phyloP scores from a whole-genome alignment of 2,113 vertebrate genomes.

The Cyprinus carpio region DNA sequence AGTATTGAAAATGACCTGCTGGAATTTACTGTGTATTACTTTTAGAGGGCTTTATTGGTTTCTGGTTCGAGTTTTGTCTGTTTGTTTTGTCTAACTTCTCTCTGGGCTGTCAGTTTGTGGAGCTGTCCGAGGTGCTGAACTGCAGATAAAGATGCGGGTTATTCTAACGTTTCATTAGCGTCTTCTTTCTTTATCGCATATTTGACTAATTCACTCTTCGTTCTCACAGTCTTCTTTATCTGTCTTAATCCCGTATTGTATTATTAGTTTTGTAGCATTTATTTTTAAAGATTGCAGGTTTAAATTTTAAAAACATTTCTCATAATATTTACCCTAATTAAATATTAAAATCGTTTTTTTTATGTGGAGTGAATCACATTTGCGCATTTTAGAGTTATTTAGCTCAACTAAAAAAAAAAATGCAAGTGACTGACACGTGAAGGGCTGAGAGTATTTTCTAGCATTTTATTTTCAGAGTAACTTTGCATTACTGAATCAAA shows the following conservation, averaged over 20 bases:
- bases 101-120: not conserved
- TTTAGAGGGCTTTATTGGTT: not conserved
- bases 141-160: not conserved
- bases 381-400: not conserved
- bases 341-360: not conserved
- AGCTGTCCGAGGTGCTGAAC: slow-evolving; percentile 59
- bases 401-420: not conserved
- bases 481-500: not conserved
- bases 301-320: not conserved
- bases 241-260: not conserved
- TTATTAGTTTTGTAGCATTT: not conserved
- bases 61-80: not conserved
- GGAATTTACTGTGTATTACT: not conserved
- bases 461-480: not conserved
- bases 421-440: not conserved
- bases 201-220: not conserved
- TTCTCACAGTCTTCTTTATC: not conserved
- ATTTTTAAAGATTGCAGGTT: not conserved
- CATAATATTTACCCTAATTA: not conserved
- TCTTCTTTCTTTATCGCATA: not conserved
- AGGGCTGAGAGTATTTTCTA: too few relatives aligned
- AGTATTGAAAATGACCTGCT: not conserved
- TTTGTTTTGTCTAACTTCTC: slow-evolving; percentile 5
- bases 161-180: not conserved
- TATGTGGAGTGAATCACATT: not conserved